These are phyloP conservation scores for Scrobipalpa atriplicella DNA, from an alignment of 2,888 invertebrate species.

Conservation along the genomic window DNA sequence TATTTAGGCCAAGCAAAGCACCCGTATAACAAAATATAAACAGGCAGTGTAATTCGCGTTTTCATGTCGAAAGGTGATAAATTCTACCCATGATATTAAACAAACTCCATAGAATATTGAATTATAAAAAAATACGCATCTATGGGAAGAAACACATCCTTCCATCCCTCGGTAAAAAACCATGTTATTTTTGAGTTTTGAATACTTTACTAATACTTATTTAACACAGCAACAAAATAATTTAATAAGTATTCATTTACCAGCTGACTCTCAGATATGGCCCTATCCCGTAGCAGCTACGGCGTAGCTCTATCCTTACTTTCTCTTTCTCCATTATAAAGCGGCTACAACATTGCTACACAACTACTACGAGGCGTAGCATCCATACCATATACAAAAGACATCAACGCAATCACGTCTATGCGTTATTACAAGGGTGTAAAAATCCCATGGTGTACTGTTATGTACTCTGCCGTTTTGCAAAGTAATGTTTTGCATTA, in stretches of 20 bases:
- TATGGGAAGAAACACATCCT: too few relatives aligned
- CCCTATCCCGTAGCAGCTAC: not conserved
- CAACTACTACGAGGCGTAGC: not conserved
- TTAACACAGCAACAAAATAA: too few relatives aligned
- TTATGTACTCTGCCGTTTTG: too few relatives aligned
- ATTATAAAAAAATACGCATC: too few relatives aligned
- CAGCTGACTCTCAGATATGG: not conserved
- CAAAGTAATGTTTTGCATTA: not conserved
- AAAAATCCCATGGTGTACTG: not conserved
- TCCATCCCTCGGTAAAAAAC: too few relatives aligned
- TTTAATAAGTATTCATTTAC: too few relatives aligned
- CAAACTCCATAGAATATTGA: too few relatives aligned
- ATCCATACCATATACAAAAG: not conserved
- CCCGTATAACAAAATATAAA: not conserved
- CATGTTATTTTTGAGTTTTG: too few relatives aligned
- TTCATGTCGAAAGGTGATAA: too few relatives aligned
- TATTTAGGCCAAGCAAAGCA: not conserved
- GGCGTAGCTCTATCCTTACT: not conserved
- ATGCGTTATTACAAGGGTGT: not conserved
- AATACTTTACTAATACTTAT: too few relatives aligned
- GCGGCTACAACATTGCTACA: not conserved
- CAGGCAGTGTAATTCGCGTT: not conserved
- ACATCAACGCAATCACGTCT: constrained; percentile 15
- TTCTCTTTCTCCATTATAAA: too few relatives aligned
- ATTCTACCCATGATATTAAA: too few relatives aligned